phyloP scores from a whole-genome alignment of 2,888 invertebrate genomes.

The Caenorhabditis sp. region DNA sequence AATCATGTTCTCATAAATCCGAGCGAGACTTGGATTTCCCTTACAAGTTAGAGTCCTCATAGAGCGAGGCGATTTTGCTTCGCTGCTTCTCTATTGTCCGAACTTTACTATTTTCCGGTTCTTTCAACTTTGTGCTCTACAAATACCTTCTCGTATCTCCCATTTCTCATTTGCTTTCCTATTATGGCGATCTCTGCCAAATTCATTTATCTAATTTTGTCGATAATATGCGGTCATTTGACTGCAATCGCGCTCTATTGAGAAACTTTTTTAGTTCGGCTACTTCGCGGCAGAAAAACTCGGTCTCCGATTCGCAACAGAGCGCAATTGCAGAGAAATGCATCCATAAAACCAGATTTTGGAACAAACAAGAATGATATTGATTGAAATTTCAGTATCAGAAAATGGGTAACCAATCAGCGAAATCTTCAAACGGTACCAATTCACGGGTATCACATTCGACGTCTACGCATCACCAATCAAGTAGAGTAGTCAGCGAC shows the following conservation, averaged over 20 bases:
- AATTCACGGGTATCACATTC: slow-evolving; percentile 49
- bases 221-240: too few relatives aligned
- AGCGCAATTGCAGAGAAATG: too few relatives aligned
- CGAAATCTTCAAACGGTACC: slow-evolving; percentile 37
- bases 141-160: slow-evolving; percentile 27
- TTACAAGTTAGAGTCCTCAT: too few relatives aligned
- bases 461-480: slow-evolving; percentile 35
- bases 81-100: slow-evolving; percentile 20
- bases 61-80: background rate
- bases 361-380: too few relatives aligned
- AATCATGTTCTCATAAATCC: background rate
- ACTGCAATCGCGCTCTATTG: too few relatives aligned
- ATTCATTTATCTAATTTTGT: background rate
- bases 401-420: slow-evolving; percentile 54
- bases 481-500: slow-evolving; percentile 40
- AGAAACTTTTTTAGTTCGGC: too few relatives aligned
- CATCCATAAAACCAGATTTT: background rate
- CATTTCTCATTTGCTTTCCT: slow-evolving; percentile 12
- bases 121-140: slow-evolving; percentile 40
- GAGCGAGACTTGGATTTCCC: too few relatives aligned
- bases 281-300: too few relatives aligned
- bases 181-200: slow-evolving; percentile 11
- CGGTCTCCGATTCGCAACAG: too few relatives aligned
- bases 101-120: slow-evolving; percentile 27
- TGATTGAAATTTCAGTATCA: background rate